Evolutionary conservation across 2,113 vertebrate species (phyloP), one percentile per base, ranked within the genome.

Genomic region (Dromaius novaehollandiae): DNA sequence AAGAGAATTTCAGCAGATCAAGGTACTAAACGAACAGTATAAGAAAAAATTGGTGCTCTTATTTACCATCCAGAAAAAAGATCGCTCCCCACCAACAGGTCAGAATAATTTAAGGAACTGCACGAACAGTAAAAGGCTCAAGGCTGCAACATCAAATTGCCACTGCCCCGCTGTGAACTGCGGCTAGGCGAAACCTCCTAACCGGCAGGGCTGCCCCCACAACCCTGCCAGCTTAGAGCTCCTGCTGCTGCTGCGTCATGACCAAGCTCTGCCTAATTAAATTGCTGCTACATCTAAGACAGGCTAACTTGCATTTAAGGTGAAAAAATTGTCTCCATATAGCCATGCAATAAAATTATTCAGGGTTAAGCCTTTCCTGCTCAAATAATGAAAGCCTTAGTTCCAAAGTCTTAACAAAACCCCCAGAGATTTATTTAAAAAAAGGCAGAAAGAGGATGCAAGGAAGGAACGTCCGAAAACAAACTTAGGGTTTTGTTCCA

Each of bases 381-480:
- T 69, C 92, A 92, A 85, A 77, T 46, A 87, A 65, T 7, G 5
- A 79, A 60, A 92, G 25, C 25, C 30, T 68, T 90, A 1, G 1
- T 69, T 26, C 50, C 36, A 78, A 28, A 90, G 36, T 4, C 15
- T 73, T 87, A 40, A 40, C 9, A 77, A 86, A 38, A 0, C 7
- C 21, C 18, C 38, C 42, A 28, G 53, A 82, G 32, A 61, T 14
- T 53, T 64, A 90, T 79, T 85, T 50, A 81, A 74, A 69, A 75
- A 68, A 76, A 38, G 9, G 80, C 61, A 56, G 44, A 86, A 92
- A 56, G 70, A 92, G 12, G 50, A 83, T 28, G 40, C 48, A 76
- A 93, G 44, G 61, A 96, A 94, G 36, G 46, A 93, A 82, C 34
- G 82, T 11, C 38, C 48, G 73, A 82, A 96, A 96, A 82, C 61